Evolutionary conservation across 2,797 vertebrate genomes (phyloP), one percentile per base, ranked within the genome.

Genomic region (Poeciliopsis paucimaculata): DNA sequence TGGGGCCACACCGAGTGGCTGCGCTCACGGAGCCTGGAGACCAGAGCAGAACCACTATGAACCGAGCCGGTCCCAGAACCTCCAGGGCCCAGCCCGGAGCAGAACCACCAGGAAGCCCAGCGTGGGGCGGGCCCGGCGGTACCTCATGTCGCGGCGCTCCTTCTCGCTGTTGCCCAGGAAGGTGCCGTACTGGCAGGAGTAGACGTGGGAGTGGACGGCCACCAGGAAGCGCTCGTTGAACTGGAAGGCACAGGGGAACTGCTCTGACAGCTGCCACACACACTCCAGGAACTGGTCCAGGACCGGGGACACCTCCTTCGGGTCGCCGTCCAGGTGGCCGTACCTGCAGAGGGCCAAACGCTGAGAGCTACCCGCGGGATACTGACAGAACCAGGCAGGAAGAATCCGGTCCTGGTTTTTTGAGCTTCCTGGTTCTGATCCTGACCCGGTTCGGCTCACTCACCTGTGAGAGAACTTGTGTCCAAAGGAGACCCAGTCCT

Each of bases 381-480:
- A 51, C 49, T 51, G 49, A 23, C 53, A 55, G 28, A 31, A 47
- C 45, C n/a, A 16, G 26, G n/a, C 7, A 2, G 62, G 16, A 18
- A 23, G 23, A n/a, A 70, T 43, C 23, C 66, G 0, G 41, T 70
- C 36, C 36, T 23, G 36, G 34, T 68, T 39, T 39, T 26, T 13
- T 43, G 28, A 31, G 4, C n/a, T 60, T 60, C 55, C 53, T 66
- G 16, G 41, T 39, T 39, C 72, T 51, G 72, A 26, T 51, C 4
- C 18, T 13, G 41, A n/a, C 26, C 12, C 7, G 18, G 57, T 10
- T 75, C 16, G 15, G 6, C 16, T 36, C 18, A 41, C 93, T 95
- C 93, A 98, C 98, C 98, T 98, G 94, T 99, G 98, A 82, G 97
- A 98, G 94, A 99, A 99, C 92, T 99, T 99, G 95, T 99, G 98